Evolutionary conservation across 1,140 invertebrate species (phyloP).

Genomic region (Elymnias hypermnestra): DNA sequence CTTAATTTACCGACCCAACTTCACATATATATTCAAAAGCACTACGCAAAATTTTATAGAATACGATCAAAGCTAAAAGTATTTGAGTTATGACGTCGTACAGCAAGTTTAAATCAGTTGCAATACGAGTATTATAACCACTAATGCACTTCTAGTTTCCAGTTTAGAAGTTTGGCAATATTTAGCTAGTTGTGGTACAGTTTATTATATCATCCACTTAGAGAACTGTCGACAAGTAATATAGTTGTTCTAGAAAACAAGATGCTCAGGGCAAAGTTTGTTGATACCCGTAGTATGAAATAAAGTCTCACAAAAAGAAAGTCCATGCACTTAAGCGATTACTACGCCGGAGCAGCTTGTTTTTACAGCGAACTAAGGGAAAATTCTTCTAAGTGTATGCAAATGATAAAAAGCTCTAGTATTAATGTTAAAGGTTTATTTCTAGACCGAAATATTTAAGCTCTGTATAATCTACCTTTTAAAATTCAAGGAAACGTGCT

Average conservation of each 20-base stretch:
- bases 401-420: no score
- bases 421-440: no score
- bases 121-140: constrained; percentile 6
- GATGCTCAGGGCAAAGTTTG: neutral
- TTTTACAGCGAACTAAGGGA: no score
- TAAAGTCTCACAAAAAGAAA: no score
- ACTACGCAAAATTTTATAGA: neutral
- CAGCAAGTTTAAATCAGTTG: constrained; percentile 4
- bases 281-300: neutral
- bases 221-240: constrained; percentile 4
- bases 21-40: no score
- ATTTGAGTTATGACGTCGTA: neutral
- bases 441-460: no score
- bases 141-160: constrained; percentile 2
- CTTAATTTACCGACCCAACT: no score
- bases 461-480: no score
- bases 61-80: neutral
- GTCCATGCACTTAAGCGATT: no score
- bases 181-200: constrained; percentile 2
- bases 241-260: neutral
- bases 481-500: no score
- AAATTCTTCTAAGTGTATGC: no score
- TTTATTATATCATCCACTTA: constrained; percentile 5
- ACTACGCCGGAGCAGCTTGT: no score
- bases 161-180: constrained; percentile 7